phyloP scores from a whole-genome alignment of 2,113 vertebrate genomes.

The Fregata magnificens region DNA sequence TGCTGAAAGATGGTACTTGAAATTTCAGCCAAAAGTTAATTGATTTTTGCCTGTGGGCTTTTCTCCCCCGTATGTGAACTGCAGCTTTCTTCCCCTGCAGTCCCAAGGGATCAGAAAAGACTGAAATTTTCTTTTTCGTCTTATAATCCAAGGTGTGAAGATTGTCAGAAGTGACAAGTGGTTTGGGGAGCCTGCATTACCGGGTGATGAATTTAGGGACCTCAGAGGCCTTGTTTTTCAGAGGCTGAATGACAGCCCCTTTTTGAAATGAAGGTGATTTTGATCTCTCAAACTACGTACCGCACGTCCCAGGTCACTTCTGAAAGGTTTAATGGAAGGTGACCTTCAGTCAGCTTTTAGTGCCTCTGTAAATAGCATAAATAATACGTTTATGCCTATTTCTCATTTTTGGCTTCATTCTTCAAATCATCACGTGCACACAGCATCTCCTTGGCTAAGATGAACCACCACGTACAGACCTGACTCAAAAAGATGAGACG shows the following conservation, averaged over 20 bases:
- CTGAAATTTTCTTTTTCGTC: neutral
- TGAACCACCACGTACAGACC: neutral
- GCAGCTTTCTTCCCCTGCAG: neutral
- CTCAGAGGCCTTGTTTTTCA: neutral
- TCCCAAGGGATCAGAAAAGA: neutral
- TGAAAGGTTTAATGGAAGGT: neutral
- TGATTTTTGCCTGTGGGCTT: conserved; percentile 36
- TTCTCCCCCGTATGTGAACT: neutral
- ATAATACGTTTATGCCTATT: neutral
- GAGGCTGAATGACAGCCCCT: neutral
- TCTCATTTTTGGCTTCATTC: neutral
- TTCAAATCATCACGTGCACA: neutral
- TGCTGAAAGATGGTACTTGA: conserved; percentile 22
- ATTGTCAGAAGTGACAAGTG: conserved; percentile 12
- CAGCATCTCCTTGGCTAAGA: neutral
- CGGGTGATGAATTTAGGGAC: conserved; percentile 7
- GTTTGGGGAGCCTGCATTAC: neutral
- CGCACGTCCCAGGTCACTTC: neutral
- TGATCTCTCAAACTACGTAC: neutral
- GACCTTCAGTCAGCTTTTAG: neutral
- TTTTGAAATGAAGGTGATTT: neutral
- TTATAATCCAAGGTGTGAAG: conserved; percentile 6
- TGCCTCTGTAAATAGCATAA: neutral
- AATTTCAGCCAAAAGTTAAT: conserved; percentile 37
- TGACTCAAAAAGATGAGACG: neutral